Evolutionary conservation across 2,888 invertebrate genomes (phyloP).

Genomic region (Ophion ventricosus): DNA sequence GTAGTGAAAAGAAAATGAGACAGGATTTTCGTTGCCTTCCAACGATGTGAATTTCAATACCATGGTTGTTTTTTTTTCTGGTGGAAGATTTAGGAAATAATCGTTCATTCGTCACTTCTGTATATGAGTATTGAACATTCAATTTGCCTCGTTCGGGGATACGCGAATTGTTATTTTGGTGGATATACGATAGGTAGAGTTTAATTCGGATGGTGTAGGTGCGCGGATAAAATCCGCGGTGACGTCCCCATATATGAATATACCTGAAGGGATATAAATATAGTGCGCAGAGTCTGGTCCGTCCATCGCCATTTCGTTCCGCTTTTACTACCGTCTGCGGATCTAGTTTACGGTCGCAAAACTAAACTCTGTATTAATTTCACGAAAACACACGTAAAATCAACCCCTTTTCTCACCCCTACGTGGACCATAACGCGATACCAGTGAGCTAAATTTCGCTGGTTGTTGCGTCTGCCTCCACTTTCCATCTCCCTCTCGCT

Average conservation of each 20-base stretch:
- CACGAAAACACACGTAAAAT: conserved; percentile 79
- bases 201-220: neutral
- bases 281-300: conserved; percentile 58
- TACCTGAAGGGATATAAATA: conserved; percentile 1
- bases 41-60: neutral
- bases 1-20: neutral
- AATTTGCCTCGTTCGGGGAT: neutral
- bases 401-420: conserved; percentile 29
- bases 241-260: conserved; percentile 4
- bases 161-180: neutral
- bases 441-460: conserved; percentile 69
- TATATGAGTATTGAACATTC: neutral
- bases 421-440: conserved; percentile 70
- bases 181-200: neutral
- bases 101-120: neutral
- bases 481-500: conserved; percentile 7
- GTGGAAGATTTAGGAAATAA: neutral
- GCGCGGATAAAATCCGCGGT: neutral
- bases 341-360: conserved; percentile 79
- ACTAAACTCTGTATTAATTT: conserved; percentile 81
- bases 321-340: conserved; percentile 79
- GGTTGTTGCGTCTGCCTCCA: conserved; percentile 64
- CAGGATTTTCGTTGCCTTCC: neutral
- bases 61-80: too few relatives aligned
- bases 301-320: conserved; percentile 76